Evolutionary conservation across 2,797 vertebrate species (phyloP).

Genomic region (Karalla daura): DNA sequence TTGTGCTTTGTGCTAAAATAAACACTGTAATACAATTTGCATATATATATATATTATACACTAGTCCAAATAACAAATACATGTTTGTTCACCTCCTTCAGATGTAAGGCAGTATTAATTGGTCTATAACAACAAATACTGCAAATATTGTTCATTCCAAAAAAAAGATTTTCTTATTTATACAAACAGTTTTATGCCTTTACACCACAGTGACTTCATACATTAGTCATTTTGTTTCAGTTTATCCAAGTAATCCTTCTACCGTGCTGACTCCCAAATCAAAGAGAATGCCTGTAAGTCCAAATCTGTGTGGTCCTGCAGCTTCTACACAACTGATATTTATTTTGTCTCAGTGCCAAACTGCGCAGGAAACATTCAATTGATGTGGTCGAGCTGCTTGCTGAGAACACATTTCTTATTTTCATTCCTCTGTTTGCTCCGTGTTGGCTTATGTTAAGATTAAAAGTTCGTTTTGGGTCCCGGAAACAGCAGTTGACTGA

Average conservation of each 20-base stretch:
- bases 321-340: slow-evolving; percentile 10
- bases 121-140: too few relatives aligned
- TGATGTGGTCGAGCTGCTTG: neutral
- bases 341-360: neutral
- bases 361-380: slow-evolving; percentile 2
- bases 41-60: neutral
- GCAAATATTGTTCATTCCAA: neutral
- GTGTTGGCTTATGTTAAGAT: neutral
- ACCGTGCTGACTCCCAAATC: neutral
- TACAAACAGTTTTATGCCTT: neutral
- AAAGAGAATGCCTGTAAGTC: neutral
- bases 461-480: neutral
- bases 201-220: neutral
- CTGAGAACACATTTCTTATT: slow-evolving; percentile 1
- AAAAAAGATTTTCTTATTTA: neutral
- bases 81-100: neutral
- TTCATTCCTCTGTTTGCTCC: neutral
- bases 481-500: neutral
- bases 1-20: neutral
- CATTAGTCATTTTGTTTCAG: neutral
- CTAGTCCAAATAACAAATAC: neutral
- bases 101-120: too few relatives aligned
- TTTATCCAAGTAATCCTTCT: neutral
- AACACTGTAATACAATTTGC: neutral
- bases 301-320: neutral